A percentile compares a stretch with the other conserved stretches of the same genome.
Evolutionary conservation across 2,888 invertebrate genomes (phyloP).

Genomic region (Uloborus plumipes): DNA sequence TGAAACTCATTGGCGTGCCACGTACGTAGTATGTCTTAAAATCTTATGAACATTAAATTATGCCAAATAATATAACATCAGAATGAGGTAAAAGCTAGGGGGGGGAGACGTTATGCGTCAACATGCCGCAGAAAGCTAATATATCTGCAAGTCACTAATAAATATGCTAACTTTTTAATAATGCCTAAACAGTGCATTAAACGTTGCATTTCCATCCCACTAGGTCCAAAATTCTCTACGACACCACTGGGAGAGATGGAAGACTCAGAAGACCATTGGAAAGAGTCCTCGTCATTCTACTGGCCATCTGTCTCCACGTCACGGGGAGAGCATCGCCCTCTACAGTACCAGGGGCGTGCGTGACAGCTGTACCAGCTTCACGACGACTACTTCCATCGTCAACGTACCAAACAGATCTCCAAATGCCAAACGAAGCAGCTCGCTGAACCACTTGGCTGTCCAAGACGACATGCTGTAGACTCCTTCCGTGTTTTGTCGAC

Average conservation of each 20-base stretch:
- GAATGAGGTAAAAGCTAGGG: too few species aligned
- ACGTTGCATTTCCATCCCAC: background rate
- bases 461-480: conserved; percentile 56
- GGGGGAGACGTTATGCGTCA: too few species aligned
- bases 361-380: conserved; percentile 63
- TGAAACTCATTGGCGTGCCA: too few species aligned
- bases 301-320: conserved; percentile 42
- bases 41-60: too few species aligned
- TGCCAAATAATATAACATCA: too few species aligned
- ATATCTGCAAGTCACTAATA: too few species aligned
- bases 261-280: conserved; percentile 70
- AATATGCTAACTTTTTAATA: too few species aligned
- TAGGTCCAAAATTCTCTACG: conserved; percentile 80
- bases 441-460: conserved; percentile 39
- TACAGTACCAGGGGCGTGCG: conserved; percentile 50
- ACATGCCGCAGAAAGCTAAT: too few species aligned
- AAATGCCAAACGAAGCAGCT: conserved; percentile 21
- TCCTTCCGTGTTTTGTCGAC: too few species aligned
- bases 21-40: too few species aligned
- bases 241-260: conserved; percentile 86
- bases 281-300: conserved; percentile 50
- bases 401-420: conserved; percentile 33
- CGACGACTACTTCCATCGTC: conserved; percentile 62
- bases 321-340: conserved; percentile 59
- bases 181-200: too few species aligned